Percentiles rank a stretch among this genome's conserved stretches.
Evolutionary conservation across 2,113 vertebrate species (phyloP).

Genomic region (Sminthopsis crassicaudata): DNA sequence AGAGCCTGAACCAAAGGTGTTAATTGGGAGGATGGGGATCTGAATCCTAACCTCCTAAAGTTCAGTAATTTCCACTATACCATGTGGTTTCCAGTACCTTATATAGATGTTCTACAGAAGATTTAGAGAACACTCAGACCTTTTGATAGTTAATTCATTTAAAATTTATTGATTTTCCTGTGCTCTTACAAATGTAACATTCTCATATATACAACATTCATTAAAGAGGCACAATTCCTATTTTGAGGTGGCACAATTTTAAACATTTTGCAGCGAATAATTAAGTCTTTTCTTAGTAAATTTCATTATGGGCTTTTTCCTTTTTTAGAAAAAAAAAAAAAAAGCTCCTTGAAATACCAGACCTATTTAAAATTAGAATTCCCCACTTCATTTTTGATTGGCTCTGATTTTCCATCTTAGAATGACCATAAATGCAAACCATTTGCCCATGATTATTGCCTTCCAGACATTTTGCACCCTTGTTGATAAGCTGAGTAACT

Average conservation of each 20-base stretch:
- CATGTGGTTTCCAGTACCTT: not conserved
- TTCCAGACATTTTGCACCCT: slow-evolving; percentile 36
- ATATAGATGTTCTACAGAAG: not conserved
- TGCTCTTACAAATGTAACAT: slow-evolving; percentile 67
- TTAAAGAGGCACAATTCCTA: slow-evolving; percentile 61
- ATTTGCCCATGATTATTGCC: slow-evolving; percentile 11
- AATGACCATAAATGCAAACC: slow-evolving; percentile 46
- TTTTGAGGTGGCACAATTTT: slow-evolving; percentile 49
- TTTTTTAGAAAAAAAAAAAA: slow-evolving; percentile 23
- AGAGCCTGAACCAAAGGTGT: not conserved
- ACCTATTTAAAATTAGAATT: slow-evolving; percentile 37
- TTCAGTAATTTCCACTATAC: not conserved
- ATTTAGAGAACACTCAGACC: not conserved
- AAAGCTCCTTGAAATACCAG: slow-evolving; percentile 50
- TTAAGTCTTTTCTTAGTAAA: slow-evolving; percentile 53
- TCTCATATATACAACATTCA: slow-evolving; percentile 66
- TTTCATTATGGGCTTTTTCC: slow-evolving; percentile 36
- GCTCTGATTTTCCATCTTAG: slow-evolving; percentile 21
- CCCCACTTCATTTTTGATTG: not conserved
- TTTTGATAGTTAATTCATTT: slow-evolving; percentile 67
- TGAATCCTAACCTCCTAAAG: not conserved
- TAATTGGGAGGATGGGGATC: not conserved
- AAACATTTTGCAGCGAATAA: slow-evolving; percentile 33
- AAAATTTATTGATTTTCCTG: slow-evolving; percentile 64
- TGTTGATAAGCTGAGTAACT: slow-evolving; percentile 41